A percentile compares a stretch with the other conserved stretches of the same genome.
Conservation (phyloP, 2,888 invertebrate species). For the Scaptomyza caliginosa region DNA sequence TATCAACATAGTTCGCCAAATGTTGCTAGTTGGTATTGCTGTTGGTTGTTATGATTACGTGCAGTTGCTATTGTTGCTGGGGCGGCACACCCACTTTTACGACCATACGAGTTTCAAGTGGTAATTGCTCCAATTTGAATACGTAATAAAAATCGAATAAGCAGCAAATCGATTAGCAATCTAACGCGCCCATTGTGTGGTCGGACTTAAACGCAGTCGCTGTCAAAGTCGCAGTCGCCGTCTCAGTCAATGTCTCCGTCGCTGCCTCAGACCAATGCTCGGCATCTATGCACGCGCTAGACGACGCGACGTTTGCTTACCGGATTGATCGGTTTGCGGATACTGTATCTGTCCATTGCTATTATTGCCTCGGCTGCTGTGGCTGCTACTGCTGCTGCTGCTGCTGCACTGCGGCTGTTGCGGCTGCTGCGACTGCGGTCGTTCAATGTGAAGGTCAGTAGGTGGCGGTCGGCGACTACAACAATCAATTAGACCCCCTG, state of each 20-base stretch:
- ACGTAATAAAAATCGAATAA: constrained; percentile 77
- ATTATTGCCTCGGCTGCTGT: constrained; percentile 23
- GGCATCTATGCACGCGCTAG: constrained; percentile 60
- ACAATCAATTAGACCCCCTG: constrained; percentile 76
- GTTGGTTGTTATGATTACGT: constrained; percentile 30
- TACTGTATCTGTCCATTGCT: constrained; percentile 53
- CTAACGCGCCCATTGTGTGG: constrained; percentile 80
- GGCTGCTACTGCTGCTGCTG: neutral
- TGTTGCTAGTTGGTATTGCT: constrained; percentile 27
- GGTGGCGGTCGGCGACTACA: constrained; percentile 75
- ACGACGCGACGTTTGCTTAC: constrained; percentile 71
- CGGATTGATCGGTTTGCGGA: constrained; percentile 73
- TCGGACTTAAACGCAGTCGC: constrained; percentile 52
- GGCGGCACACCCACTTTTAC: constrained; percentile 75
- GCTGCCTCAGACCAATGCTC: constrained; percentile 4
- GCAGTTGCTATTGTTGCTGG: constrained; percentile 27
- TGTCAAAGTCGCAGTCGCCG: neutral
- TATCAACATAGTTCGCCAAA: constrained; percentile 72
- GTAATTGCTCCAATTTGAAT: constrained; percentile 81
- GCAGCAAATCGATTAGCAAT: constrained; percentile 79
- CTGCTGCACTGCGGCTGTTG: constrained; percentile 18
- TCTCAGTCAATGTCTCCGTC: neutral
- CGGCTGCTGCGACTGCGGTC: constrained; percentile 38
- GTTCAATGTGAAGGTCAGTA: constrained; percentile 79
- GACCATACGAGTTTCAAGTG: constrained; percentile 76